Base-by-base conservation (phyloP, 2,113 vertebrate genomes). In the Ariopsis seemanni region DNA sequence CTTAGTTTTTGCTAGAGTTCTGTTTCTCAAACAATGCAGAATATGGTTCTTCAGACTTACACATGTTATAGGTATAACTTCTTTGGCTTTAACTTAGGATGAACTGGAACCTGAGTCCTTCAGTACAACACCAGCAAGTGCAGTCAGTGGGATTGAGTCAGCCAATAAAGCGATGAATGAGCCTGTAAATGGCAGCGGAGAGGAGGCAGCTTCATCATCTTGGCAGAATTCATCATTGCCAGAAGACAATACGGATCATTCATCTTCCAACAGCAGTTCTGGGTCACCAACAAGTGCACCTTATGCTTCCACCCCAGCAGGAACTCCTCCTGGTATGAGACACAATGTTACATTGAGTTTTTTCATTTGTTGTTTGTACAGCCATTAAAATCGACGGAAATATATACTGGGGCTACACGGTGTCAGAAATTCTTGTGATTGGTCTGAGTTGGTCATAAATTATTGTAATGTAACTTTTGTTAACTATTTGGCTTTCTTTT, bases 271-370 rank as follows among this genome's bases (percentile, higher is more conserved):
- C 57, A 86, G 34, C 91, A 94, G 89, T 71, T 65, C 22, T 55
- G 85, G 34, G 52, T 81, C 3, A 87, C 86, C 12, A 82, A 82
- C 89, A 60, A 1, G 86, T 4, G 71, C 3, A 11, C 88, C 63
- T 78, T 80, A 86, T 34, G 58, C 81, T n/a, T 48, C 80, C 11
- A 69, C 91, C 15, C 50, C 87, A 4, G 50, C 91, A 34, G 89
- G 94, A 12, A 91, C 93, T n/a, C 91, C 85, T 42, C 85, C 94
- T 2, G 93, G 95, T 96, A 94, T 92, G 87, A 85, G 55, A 67
- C 34, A 53, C 55, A 34, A 8, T 1, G 48, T 72, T 72, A 34
- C 34, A 60, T 22, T 11, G 20, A 27, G 20, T 1, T 79, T 60
- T 84, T 57, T 83, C 83, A 85, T 55, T 87, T 84, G n/a, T 30